These are phyloP conservation scores for Aurelia sp. DNA, from an alignment of 30 jellyfish, hydroid and myxozoan species.

Conservation along the genomic window DNA sequence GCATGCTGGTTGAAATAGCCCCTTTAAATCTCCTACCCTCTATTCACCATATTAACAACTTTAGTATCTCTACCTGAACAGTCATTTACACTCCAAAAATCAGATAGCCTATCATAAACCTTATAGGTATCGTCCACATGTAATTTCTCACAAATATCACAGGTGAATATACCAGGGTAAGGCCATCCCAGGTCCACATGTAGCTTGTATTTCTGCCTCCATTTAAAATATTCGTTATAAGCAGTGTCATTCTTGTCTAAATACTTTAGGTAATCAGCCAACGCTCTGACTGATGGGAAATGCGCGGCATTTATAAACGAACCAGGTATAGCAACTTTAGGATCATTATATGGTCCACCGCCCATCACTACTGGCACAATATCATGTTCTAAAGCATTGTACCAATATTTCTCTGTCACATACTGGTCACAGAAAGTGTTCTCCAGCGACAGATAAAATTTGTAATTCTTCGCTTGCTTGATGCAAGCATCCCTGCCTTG, in stretches of 20 bases:
- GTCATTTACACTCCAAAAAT: slow-evolving; percentile 39
- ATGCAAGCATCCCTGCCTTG: slow-evolving; percentile 43
- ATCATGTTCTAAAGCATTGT: slow-evolving; percentile 32
- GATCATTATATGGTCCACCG: slow-evolving; percentile 77
- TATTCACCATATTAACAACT: no score
- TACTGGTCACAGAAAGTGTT: slow-evolving; percentile 68
- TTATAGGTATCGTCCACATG: slow-evolving; percentile 3
- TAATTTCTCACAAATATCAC: slow-evolving; percentile 58
- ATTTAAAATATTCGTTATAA: slow-evolving; percentile 61
- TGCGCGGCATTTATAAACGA: slow-evolving; percentile 58
- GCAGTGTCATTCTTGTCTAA: slow-evolving; percentile 77
- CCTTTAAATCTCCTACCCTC: no score
- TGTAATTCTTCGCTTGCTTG: slow-evolving; percentile 19
- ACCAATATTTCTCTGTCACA: slow-evolving; percentile 78
- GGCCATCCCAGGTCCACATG: slow-evolving; percentile 58
- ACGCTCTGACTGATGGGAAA: slow-evolving; percentile 47
- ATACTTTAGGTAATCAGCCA: slow-evolving; percentile 52
- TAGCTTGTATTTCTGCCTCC: slow-evolving; percentile 52
- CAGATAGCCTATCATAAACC: slow-evolving; percentile 35
- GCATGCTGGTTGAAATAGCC: no score
- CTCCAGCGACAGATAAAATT: slow-evolving; percentile 71
- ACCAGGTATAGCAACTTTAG: slow-evolving; percentile 78
- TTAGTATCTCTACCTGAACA: slow-evolving; percentile 11
- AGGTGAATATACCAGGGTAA: slow-evolving; percentile 29
- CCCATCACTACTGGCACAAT: slow-evolving; percentile 75